phyloP scores from a whole-genome alignment of 2,797 vertebrate species.

The Lophotriccus pileatus region DNA sequence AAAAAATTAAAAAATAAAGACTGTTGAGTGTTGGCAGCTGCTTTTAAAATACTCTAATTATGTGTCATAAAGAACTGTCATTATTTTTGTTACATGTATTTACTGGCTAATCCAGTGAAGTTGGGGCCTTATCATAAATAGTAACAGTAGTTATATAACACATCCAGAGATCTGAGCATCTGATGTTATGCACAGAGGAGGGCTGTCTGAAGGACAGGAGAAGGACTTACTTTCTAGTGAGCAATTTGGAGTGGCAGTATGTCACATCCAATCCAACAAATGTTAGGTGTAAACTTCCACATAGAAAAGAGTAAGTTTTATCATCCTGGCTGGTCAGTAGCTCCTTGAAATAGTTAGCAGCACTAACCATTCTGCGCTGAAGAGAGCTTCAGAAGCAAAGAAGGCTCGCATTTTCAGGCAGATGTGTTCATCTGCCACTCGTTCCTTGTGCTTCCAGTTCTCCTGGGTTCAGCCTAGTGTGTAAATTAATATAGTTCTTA shows the following conservation, averaged over 20 bases:
- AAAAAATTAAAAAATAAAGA: background rate
- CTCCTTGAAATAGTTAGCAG: background rate
- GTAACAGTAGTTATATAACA: background rate
- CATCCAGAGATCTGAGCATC: background rate
- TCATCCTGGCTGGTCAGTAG: background rate
- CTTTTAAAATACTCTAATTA: slow-evolving; percentile 4
- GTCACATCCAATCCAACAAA: background rate
- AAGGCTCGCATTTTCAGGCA: background rate
- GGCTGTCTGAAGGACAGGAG: slow-evolving; percentile 22
- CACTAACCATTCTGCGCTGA: background rate
- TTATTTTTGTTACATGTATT: background rate
- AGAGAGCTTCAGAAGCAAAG: background rate
- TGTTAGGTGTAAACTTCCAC: background rate
- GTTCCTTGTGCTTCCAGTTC: background rate
- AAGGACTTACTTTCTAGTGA: background rate
- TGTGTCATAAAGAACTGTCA: background rate
- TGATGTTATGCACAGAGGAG: background rate
- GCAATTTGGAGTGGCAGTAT: background rate
- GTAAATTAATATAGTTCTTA: background rate
- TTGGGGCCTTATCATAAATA: background rate
- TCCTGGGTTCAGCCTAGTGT: background rate
- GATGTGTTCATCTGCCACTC: background rate
- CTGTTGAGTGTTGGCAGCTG: background rate
- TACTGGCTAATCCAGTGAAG: background rate
- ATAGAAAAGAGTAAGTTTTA: background rate